Evolutionary conservation across 2,797 vertebrate species (phyloP), one percentile per base, ranked within the genome.

Genomic region (Ataeniobius toweri): DNA sequence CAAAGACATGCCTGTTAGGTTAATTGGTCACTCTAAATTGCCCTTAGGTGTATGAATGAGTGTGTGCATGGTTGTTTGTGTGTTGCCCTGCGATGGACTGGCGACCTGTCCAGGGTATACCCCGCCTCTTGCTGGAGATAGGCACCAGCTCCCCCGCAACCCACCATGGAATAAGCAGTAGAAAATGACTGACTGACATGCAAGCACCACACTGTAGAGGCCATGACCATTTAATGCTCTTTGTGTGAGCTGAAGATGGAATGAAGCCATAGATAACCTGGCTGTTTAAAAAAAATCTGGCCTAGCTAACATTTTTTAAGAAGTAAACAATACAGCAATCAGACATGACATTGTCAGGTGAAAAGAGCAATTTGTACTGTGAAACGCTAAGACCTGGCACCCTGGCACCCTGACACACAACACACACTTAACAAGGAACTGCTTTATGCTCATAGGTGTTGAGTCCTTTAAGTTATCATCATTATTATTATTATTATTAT

Each of bases 371-470:
- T 39, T 53, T 55, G 13, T 55, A 51, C 28, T 72, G 20, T 36
- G 28, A n/a, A 9, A 36, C 22, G 10, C 5, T 44, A 20, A 44
- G 65, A 22, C 18, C 65, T 24, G 31, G 36, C 22, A 20, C 20
- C 18, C 65, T 24, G 31, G 36, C 22, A 20, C 20, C 39, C 63
- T 67, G 65, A 41, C 3, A 44, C 20, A 68, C 24, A 44, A 39
- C 39, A 24, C 5, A 31, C 3, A 72, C 22, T 10, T 55, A 24
- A 48, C 10, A 69, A 68, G n/a, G 16, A 46, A n/a, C 5, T 26
- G 56, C 71, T 72, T 51, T 73, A 58, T 41, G 39, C 31, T 12
- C 20, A 36, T 41, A 76, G 72, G 72, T 51, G 44, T 28, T 46
- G 18, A 10, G 36, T 67, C 63, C 3, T 22, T 24, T 41, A 41